A percentile compares a stretch with the other conserved stretches of the same genome.
Conservation (phyloP, 2,113 vertebrate species). For the Amblyornis subalaris region DNA sequence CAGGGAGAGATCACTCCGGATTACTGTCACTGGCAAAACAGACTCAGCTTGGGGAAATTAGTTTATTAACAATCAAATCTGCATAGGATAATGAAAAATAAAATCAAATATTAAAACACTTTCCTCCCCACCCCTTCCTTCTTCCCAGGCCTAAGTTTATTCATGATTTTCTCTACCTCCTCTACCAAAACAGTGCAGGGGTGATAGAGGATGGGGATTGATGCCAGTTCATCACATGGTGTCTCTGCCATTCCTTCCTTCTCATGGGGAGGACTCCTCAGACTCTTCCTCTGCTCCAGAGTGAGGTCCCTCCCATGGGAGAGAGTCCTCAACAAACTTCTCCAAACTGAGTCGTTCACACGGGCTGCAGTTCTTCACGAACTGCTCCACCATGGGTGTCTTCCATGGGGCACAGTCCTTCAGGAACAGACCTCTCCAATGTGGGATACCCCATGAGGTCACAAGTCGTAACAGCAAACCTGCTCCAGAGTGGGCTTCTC, state of each 20-base stretch:
- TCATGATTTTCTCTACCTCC: neutral
- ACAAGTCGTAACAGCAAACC: neutral
- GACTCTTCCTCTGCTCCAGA: neutral
- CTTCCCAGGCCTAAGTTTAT: neutral
- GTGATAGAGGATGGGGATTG: neutral
- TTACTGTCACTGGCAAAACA: neutral
- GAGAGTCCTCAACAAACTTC: neutral
- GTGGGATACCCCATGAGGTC: too few relatives aligned
- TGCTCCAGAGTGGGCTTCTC: neutral
- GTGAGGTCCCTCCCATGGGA: neutral
- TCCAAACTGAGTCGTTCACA: neutral
- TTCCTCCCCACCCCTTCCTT: neutral
- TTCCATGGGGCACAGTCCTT: neutral
- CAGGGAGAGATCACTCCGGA: neutral
- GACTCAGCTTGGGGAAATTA: neutral
- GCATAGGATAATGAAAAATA: neutral
- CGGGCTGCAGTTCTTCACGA: neutral
- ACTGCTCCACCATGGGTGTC: neutral
- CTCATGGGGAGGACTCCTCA: neutral
- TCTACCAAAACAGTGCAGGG: neutral
- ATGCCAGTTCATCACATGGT: neutral
- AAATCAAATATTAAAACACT: neutral
- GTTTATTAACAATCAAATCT: neutral
- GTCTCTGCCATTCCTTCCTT: neutral
- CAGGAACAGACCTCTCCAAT: neutral